A percentile compares a stretch with the other conserved stretches of the same genome.
Evolutionary conservation across 2,797 vertebrate species (phyloP).

Genomic region (Sebastiscus tertius): DNA sequence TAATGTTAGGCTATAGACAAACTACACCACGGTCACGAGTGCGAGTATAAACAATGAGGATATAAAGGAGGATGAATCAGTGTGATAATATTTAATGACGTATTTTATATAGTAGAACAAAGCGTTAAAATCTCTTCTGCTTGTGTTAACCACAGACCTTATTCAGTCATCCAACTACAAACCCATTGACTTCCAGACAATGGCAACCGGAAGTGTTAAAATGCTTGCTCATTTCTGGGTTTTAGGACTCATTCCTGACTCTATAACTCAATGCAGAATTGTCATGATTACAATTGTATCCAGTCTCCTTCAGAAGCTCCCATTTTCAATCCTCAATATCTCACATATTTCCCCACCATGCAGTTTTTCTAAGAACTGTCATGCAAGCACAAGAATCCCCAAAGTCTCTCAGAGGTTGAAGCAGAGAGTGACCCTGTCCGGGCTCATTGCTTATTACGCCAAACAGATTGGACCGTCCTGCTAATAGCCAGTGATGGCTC

Average conservation of each 20-base stretch:
- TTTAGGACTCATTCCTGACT: too few species aligned
- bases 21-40: too few species aligned
- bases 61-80: too few species aligned
- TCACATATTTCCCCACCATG: conserved; percentile 3
- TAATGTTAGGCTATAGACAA: too few species aligned
- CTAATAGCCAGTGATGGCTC: conserved; percentile 75
- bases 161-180: neutral
- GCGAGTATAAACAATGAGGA: neutral
- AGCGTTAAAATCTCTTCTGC: too few species aligned
- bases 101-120: too few species aligned
- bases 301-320: neutral
- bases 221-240: too few species aligned
- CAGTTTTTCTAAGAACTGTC: conserved; percentile 14
- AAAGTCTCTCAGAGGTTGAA: conserved; percentile 44
- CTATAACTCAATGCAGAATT: neutral
- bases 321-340: neutral
- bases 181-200: neutral
- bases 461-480: conserved; percentile 56
- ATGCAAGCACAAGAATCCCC: conserved; percentile 1
- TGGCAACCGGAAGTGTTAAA: too few species aligned
- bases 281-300: neutral
- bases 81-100: too few species aligned
- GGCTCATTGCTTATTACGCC: conserved; percentile 58
- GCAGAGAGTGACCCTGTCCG: conserved; percentile 39
- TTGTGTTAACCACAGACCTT: neutral